Percentiles rank a stretch among this genome's conserved stretches.
phyloP scores from a whole-genome alignment of 2,797 vertebrate genomes.

The Arremon brunneinucha region DNA sequence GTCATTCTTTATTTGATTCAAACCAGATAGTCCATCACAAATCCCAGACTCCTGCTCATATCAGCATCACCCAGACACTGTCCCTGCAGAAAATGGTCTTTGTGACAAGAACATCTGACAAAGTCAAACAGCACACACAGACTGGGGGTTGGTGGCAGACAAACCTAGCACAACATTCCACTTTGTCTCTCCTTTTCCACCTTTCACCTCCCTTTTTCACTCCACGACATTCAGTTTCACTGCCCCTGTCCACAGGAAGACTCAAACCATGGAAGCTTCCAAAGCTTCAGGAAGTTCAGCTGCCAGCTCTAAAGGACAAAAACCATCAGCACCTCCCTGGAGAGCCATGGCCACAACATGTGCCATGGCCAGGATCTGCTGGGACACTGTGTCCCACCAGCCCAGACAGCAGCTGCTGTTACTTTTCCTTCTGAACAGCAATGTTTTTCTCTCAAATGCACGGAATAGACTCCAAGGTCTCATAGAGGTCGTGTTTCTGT shows the following conservation, averaged over 20 bases:
- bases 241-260: not conserved
- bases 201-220: not conserved
- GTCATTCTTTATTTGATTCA: conserved; percentile 20
- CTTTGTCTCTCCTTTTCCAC: not conserved
- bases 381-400: not conserved
- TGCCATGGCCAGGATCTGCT: not conserved
- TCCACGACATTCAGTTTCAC: not conserved
- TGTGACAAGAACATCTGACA: not conserved
- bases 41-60: not conserved
- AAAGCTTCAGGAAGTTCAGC: not conserved
- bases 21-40: conserved; percentile 26
- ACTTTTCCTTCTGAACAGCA: not conserved
- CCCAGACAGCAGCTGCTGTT: not conserved
- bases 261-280: not conserved
- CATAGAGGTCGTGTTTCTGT: not conserved
- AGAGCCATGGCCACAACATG: rapidly evolving
- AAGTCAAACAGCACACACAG: not conserved
- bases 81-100: not conserved
- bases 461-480: not conserved
- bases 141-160: not conserved
- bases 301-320: not conserved
- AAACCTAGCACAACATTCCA: not conserved
- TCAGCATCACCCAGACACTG: conserved; percentile 13
- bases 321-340: not conserved
- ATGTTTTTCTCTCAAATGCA: not conserved